These are phyloP conservation scores for Drosophila suboccidentalis DNA, from an alignment of 2,888 invertebrate species.

Conservation along the genomic window DNA sequence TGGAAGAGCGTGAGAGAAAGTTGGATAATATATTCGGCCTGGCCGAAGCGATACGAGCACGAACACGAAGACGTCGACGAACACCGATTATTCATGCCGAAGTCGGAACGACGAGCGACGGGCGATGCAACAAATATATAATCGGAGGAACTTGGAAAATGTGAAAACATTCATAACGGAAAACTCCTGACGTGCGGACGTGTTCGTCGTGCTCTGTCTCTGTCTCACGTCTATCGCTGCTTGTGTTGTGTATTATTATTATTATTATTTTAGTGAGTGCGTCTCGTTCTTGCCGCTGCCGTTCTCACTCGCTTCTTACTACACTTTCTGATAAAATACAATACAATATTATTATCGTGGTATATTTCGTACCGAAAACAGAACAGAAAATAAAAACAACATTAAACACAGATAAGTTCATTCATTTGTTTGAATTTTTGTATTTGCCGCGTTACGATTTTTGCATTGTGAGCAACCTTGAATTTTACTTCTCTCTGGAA, in stretches of 20 bases:
- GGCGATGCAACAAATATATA: slow-evolving; percentile 75
- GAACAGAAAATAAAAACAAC: slow-evolving; percentile 10
- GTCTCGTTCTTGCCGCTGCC: slow-evolving; percentile 26
- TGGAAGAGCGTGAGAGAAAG: slow-evolving; percentile 26
- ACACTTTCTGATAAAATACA: slow-evolving; percentile 32
- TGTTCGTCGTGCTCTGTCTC: slow-evolving; percentile 51
- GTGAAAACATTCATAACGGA: slow-evolving; percentile 75
- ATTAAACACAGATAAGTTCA: slow-evolving; percentile 14
- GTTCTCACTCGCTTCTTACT: slow-evolving; percentile 48
- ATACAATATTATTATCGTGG: slow-evolving; percentile 5
- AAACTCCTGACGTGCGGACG: slow-evolving; percentile 69
- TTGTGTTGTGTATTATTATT: slow-evolving; percentile 69
- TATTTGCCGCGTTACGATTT: slow-evolving; percentile 60
- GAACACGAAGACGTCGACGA: slow-evolving; percentile 21
- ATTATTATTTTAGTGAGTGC: slow-evolving; percentile 60
- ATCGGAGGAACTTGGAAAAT: slow-evolving; percentile 63
- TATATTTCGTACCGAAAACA: slow-evolving; percentile 11
- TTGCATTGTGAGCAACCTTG: slow-evolving; percentile 58
- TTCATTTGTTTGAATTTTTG: slow-evolving; percentile 33
- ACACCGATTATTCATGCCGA: slow-evolving; percentile 53
- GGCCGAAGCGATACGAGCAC: slow-evolving; percentile 14
- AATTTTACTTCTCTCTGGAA: slow-evolving; percentile 49
- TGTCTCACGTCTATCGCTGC: slow-evolving; percentile 71
- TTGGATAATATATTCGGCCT: slow-evolving; percentile 24
- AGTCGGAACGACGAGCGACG: slow-evolving; percentile 21